These are phyloP conservation scores for Actenoides hombroni DNA, from an alignment of 2,113 vertebrate species.

Conservation along the genomic window DNA sequence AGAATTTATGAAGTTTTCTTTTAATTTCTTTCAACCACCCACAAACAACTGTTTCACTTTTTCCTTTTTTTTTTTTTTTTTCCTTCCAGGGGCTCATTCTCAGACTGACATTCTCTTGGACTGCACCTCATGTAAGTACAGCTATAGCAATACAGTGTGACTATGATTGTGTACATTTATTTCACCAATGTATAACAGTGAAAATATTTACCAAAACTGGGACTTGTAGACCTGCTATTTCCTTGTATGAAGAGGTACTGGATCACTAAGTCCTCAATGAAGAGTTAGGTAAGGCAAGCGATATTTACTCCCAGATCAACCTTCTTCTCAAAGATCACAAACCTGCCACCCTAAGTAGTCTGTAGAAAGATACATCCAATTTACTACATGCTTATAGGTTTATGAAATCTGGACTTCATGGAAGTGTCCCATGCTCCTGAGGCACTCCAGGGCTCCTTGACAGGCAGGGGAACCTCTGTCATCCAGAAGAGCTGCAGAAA, in stretches of 20 bases:
- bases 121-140: constrained; percentile 40
- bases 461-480: background rate
- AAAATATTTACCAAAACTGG: background rate
- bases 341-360: background rate
- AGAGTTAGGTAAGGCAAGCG: background rate
- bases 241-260: background rate
- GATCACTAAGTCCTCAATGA: background rate
- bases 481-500: background rate
- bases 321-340: background rate
- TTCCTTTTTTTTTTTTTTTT: background rate
- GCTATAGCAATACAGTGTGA: background rate
- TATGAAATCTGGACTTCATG: background rate
- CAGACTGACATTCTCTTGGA: background rate
- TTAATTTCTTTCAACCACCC: background rate
- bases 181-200: background rate
- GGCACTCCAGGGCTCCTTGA: background rate
- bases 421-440: background rate
- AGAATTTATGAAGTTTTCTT: background rate
- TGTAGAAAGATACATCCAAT: background rate
- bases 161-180: background rate
- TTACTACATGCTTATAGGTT: background rate
- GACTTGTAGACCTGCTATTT: background rate
- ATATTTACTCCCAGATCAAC: background rate
- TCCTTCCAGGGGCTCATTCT: background rate
- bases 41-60: background rate